Conservation (phyloP, 2,888 invertebrate species). For the Noctua fimbriata region DNA sequence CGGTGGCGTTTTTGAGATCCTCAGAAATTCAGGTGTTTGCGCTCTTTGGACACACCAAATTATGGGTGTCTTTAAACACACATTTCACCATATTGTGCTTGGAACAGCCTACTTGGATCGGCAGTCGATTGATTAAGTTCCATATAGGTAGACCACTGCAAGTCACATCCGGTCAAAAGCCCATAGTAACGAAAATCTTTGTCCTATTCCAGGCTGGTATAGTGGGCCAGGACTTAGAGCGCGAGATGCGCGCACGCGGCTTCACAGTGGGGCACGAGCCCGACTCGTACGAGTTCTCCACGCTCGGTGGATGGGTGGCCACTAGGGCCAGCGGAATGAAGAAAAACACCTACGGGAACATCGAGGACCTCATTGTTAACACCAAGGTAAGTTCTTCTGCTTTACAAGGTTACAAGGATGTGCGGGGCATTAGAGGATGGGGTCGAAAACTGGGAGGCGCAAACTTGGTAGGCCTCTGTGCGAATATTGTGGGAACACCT, state of each 20-base stretch:
- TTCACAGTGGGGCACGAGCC: conserved; percentile 99
- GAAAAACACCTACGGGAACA: conserved; percentile 99
- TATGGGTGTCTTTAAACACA: neutral
- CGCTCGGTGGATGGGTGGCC: conserved; percentile 99
- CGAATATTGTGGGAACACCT: too few species aligned
- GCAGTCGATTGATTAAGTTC: neutral
- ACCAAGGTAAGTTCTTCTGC: conserved; percentile 91
- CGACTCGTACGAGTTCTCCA: conserved; percentile 99
- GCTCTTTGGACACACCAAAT: neutral
- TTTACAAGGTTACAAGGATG: too few species aligned
- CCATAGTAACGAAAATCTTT: neutral
- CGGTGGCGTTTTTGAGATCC: neutral
- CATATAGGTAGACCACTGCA: neutral
- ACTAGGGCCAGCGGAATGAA: conserved; percentile 99
- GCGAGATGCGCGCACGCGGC: conserved; percentile 94
- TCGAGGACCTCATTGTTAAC: conserved; percentile 98
- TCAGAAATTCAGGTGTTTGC: neutral
- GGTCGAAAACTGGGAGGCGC: too few species aligned
- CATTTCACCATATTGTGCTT: neutral
- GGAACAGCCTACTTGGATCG: neutral
- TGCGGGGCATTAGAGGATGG: too few species aligned
- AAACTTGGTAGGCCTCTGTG: too few species aligned
- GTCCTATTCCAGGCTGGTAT: conserved; percentile 95
- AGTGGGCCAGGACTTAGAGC: conserved; percentile 98
- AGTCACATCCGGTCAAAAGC: neutral